A percentile compares a stretch with the other conserved stretches of the same genome.
Evolutionary conservation across 1,140 invertebrate species (phyloP).

Genomic region (Brachystomella parvula): DNA sequence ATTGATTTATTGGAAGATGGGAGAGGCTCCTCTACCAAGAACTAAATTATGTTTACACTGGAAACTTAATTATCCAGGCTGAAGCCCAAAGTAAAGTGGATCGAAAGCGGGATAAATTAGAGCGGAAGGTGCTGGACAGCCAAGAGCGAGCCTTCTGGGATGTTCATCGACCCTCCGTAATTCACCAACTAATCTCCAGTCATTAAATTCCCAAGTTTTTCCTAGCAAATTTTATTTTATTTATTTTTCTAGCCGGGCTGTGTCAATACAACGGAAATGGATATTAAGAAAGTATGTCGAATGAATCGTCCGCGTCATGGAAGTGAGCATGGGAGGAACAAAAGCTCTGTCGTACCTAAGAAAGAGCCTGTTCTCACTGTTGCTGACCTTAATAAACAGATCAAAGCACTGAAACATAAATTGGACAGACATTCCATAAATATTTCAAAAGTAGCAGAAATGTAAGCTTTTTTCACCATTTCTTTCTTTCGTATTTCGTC

Average conservation of each 20-base stretch:
- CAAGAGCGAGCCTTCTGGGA: constrained; percentile 99
- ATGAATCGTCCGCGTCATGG: constrained; percentile 54
- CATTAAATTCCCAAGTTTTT: constrained; percentile 9
- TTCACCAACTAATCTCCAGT: constrained; percentile 23
- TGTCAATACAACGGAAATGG: constrained; percentile 97
- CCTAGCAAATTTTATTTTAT: neutral
- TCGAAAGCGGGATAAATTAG: constrained; percentile 95
- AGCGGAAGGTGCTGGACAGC: constrained; percentile 95
- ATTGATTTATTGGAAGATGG: no score
- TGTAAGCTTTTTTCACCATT: constrained; percentile 56
- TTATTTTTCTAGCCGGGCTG: constrained; percentile 75
- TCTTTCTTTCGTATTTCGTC: neutral
- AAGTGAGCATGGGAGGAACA: constrained; percentile 20
- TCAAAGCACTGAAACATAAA: constrained; percentile 60
- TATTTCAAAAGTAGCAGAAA: constrained; percentile 93
- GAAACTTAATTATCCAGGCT: constrained; percentile 44
- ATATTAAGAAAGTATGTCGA: constrained; percentile 92
- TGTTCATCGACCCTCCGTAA: constrained; percentile 92
- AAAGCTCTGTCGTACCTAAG: constrained; percentile 16
- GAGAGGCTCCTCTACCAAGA: no score
- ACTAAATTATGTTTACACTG: no score
- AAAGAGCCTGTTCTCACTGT: constrained; percentile 39
- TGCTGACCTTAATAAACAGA: constrained; percentile 55
- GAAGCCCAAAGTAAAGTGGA: constrained; percentile 84
- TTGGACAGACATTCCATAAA: constrained; percentile 85